Base-by-base conservation (phyloP, 2,113 vertebrate genomes). In the Sturnus vulgaris region DNA sequence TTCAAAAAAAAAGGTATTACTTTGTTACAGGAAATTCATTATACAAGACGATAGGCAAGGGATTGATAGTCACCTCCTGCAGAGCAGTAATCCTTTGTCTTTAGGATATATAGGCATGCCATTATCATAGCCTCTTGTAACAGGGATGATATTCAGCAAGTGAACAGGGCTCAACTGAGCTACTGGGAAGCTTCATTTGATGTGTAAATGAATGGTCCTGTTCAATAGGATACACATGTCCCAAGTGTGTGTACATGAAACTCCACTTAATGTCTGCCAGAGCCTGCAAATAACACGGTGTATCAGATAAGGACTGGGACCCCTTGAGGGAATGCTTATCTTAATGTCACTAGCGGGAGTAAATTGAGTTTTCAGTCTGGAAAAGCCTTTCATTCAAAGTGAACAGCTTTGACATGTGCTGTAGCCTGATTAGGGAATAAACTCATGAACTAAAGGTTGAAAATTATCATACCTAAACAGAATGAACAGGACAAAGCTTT, bases 331-430 rank as follows among this genome's bases (percentile, higher is more conserved):
- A 39, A 33, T 88, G 64, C 90, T 93, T 97, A 93, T 96, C 95
- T 93, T 86, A 86, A 79, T 92, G 92, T 79, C 61, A 60, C 92
- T 84, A 68, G 69, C 77, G 69, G 86, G 40, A 61, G n/a, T 79
- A 94, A 93, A 86, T 94, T 93, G 90, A 96, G 88, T 92, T 95
- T 96, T 94, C 92, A 94, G 86, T 39, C 86, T 76, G 46, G 82
- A 82, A 94, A 79, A 84, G 86, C 90, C 70, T 95, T 96, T 92
- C 65, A 82, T 95, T 93, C 82, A 88, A 95, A 93, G 52, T 14
- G 63, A 94, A 46, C 44, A 68, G 72, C 76, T 92, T 63, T 92
- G 82, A 68, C 80, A 64, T 68, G 53, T 90, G 76, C 49, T 78
- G 37, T 49, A 90, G 60, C 40, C 53, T 92, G 82, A 88, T 96